Evolutionary conservation across 2,797 vertebrate species (phyloP), one percentile per base, ranked within the genome.

Genomic region (Parotocinclus haroldoi): DNA sequence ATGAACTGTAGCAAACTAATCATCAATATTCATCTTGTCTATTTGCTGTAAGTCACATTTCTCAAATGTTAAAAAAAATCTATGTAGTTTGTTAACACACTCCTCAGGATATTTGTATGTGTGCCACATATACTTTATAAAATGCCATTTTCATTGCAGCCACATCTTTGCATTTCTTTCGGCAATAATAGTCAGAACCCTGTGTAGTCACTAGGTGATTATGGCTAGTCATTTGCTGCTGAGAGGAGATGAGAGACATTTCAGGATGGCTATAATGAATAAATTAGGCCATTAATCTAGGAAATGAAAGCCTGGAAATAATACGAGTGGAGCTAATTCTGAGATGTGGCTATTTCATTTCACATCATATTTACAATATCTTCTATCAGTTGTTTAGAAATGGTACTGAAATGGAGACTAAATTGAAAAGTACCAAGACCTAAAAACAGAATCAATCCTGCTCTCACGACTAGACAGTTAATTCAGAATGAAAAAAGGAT

Each of bases 161-260:
- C 1, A 27, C 16, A 45, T 59, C 42, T 42, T 10, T 1, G 7
- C 13, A 1, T 39, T 36, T 27, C n/a, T n/a, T 9, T 61, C 45
- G 9, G 58, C 48, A 8, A n/a, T 50, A 49, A 49, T 50, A 17
- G 39, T 50, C 45, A 36, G 12, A 8, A 36, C 12, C 9, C 18
- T 1, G 44, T 10, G 19, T n/a, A 2, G 45, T 11, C 36, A 10
- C 7, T 36, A 39, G 46, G n/a, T 62, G 59, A 50, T 50, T 46
- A 50, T 62, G 27, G 14, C 19, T 16, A 10, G 46, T 39, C 59
- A 62, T 62, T 27, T 50, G 46, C 0, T 16, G 46, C 36, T n/a
- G 58, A 60, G 58, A 60, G 36, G 59, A 62, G 59, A 62, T 7
- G 10, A 3, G 46, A 11, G 11, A 36, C 59, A 39, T 40, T 50